Evolutionary conservation across 2,113 vertebrate species (phyloP).

Genomic region (Ochotona curzoniae): DNA sequence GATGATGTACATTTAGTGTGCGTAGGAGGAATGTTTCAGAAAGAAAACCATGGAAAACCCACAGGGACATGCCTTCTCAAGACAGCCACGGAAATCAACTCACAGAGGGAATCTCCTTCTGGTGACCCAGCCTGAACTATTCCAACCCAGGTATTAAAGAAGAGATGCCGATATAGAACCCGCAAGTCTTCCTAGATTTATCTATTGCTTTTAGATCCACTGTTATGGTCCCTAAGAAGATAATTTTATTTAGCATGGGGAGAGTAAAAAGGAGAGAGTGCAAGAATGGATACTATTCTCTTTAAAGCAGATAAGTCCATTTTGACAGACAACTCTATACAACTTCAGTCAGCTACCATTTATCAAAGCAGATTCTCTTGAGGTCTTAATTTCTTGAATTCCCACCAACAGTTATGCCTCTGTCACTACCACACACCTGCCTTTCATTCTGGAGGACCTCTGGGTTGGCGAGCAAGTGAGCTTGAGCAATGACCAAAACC

Average conservation of each 20-base stretch:
- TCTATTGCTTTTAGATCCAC: not conserved
- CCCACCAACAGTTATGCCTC: not conserved
- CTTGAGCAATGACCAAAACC: not conserved
- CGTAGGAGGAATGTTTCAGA: not conserved
- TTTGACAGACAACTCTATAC: not conserved
- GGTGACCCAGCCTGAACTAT: not conserved
- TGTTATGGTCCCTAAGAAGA: not conserved
- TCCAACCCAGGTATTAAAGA: not conserved
- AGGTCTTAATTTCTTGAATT: not conserved
- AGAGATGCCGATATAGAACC: constrained; percentile 12
- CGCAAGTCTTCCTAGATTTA: not conserved
- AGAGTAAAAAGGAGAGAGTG: not conserved
- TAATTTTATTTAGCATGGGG: not conserved
- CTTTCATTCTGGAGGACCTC: not conserved
- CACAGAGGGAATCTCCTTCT: constrained; percentile 16
- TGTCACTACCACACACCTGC: not conserved
- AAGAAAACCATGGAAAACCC: not conserved
- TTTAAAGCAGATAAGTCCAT: not conserved
- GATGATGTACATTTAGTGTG: constrained; percentile 15
- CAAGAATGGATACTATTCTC: not conserved
- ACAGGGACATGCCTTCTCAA: not conserved
- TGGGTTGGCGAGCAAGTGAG: not conserved
- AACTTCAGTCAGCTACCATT: not conserved
- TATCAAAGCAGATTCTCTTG: not conserved
- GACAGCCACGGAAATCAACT: constrained; percentile 42